Evolutionary conservation across 2,888 invertebrate genomes (phyloP).

Genomic region (Scaptodrosophila latifasciaeformis): DNA sequence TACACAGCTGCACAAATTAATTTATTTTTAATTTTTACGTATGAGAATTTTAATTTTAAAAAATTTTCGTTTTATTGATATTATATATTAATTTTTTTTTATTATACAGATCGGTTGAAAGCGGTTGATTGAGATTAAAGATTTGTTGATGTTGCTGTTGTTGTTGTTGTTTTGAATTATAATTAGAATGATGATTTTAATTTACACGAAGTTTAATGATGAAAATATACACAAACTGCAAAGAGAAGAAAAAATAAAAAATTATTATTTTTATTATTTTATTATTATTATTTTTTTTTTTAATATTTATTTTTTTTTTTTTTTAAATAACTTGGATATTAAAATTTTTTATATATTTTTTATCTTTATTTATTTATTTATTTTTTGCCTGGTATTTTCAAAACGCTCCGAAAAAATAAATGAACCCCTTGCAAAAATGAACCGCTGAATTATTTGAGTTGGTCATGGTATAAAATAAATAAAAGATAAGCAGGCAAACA

Average conservation of each 20-base stretch:
- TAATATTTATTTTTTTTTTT: no score
- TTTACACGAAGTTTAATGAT: constrained; percentile 65
- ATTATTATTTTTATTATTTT: no score
- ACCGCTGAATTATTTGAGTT: no score
- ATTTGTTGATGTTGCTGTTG: constrained; percentile 22
- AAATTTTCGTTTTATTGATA: no score
- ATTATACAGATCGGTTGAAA: constrained; percentile 40
- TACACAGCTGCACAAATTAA: constrained; percentile 43
- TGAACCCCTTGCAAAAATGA: no score
- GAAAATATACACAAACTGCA: constrained; percentile 67
- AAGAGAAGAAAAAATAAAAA: constrained; percentile 28
- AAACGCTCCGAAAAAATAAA: no score
- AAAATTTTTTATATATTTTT: no score
- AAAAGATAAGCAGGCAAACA: constrained; percentile 37
- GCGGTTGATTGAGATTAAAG: constrained; percentile 14
- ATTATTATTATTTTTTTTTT: neutral
- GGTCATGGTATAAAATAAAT: constrained; percentile 54
- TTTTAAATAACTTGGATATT: no score
- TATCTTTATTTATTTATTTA: no score
- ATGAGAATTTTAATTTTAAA: constrained; percentile 42
- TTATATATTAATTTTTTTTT: constrained; percentile 30
- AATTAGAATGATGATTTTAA: constrained; percentile 62
- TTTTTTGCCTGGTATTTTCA: no score
- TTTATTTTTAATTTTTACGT: constrained; percentile 43
- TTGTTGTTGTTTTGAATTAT: constrained; percentile 47